Base-by-base conservation (phyloP, 2,797 vertebrate species). In the Zonotrichia albicollis region DNA sequence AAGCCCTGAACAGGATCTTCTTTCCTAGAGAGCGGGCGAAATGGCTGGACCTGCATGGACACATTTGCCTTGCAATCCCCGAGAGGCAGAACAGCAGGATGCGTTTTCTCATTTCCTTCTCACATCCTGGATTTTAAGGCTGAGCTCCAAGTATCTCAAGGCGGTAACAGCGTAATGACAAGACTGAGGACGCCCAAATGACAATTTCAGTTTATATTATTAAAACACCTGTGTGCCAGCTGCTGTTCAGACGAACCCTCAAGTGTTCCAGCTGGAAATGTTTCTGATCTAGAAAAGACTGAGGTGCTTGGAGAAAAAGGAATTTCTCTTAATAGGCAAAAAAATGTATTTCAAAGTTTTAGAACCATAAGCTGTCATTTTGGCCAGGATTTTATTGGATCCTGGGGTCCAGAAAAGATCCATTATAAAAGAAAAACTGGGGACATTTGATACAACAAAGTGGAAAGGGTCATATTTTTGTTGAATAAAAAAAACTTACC, bases 11-110 rank as follows among this genome's bases (percentile, higher is more conserved):
- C 43, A 50, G 62, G 51, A 70, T 61, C 55, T 42, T 53, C 84
- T 86, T 94, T 91, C 91, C 91, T 89, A 50, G 79, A 94, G 53
- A 85, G 93, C 62, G 4, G 46, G 48, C 16, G 36, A 32, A 65
- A 77, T 23, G 62, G 40, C 54, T 48, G 57, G 76, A 95, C 62
- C 43, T 54, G 40, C 4, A 2, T 30, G 60, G 70, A 84, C 60
- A 60, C 5, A 3, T 72, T 74, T 84, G 19, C 75, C 58, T 48
- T 16, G 19, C 22, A 22, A 43, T 74, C 21, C 43, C 26, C 5
- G 17, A 40, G 23, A 43, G 54, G 26, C 55, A 53, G 87, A 81
- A 45, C 38, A 34, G 15, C 58, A 40, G 75, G 54, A 66, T 5
- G 13, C 0, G 0, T 88, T 78, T 71, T 5, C 51, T 89, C 48